These are phyloP conservation scores for Lonchura striata DNA, from an alignment of 2,113 vertebrate genomes.

Conservation along the genomic window DNA sequence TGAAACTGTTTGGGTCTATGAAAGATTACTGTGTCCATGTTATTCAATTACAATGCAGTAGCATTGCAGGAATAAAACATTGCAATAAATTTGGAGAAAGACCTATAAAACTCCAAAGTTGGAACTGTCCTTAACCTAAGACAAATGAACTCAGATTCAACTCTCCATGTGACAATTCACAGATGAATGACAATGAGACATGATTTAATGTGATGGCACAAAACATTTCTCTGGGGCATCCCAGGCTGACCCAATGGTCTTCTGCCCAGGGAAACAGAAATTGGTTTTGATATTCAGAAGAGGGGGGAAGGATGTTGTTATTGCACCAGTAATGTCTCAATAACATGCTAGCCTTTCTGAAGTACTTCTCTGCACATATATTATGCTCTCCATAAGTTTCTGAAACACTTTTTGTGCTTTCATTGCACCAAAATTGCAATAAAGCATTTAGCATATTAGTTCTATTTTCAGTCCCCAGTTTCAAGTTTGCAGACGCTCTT, in stretches of 20 bases:
- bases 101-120: not conserved
- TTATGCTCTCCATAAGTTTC: not conserved
- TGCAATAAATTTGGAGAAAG: slow-evolving; percentile 28
- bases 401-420: not conserved
- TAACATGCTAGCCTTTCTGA: not conserved
- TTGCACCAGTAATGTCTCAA: not conserved
- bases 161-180: not conserved
- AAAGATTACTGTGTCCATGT: not conserved
- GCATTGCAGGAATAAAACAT: not conserved
- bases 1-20: not conserved
- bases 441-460: not conserved
- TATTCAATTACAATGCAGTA: not conserved
- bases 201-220: not conserved
- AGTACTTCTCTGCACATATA: not conserved
- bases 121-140: slow-evolving; percentile 38
- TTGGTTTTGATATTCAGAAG: not conserved
- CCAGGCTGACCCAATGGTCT: not conserved
- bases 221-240: slow-evolving; percentile 17
- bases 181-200: slow-evolving; percentile 3
- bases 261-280: not conserved
- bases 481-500: not conserved
- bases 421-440: not conserved
- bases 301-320: not conserved
- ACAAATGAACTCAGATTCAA: slow-evolving; percentile 42
- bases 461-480: not conserved